Evolutionary conservation across 2,113 vertebrate species (phyloP), one percentile per base, ranked within the genome.

Genomic region (Odocoileus virginianus): DNA sequence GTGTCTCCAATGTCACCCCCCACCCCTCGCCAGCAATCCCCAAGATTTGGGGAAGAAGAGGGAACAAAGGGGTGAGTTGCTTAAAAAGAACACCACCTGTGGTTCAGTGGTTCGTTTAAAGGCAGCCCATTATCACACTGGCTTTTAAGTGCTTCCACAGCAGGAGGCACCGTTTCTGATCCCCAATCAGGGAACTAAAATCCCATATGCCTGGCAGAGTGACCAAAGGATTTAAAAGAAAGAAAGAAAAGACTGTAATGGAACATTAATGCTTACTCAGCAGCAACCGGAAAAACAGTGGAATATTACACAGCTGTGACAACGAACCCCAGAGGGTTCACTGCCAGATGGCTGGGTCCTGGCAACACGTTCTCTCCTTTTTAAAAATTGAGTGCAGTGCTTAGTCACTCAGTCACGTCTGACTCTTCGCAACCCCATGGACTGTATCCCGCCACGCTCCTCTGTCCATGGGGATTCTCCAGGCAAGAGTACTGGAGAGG

Each of bases 281-380:
- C 27, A 15, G 76, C 17, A 36, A 43, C 14, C 3, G 28, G 14
- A 27, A 17, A 43, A 60, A 52, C 8, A 28, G 21, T 55, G 19
- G 64, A 96, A 67, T 88, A 90, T 30, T 67, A 94, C 6, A 88
- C 54, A 67, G 47, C 55, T 9, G 15, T 54, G 81, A 85, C 91
- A 92, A 88, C 57, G 93, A 43, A 30, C 9, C 1, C 19, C 57
- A 27, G 9, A 17, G 55, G 21, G 4, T 1, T 1, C 0, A 1
- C 12, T 4, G 5, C 0, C 2, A 16, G 27, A 28, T 15, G 23
- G 7, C 2, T 57, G 76, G 5, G 12, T 40, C 30, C 23, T 36
- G 15, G 13, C 45, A 27, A 79, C 15, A 25, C 16, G 16, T 1
- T n/a, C 7, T 13, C 81, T 54, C 87, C 43, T 87, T n/a, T 74